These are phyloP conservation scores for Ctenicera cuprea DNA, from an alignment of 2,888 invertebrate genomes.

Conservation along the genomic window DNA sequence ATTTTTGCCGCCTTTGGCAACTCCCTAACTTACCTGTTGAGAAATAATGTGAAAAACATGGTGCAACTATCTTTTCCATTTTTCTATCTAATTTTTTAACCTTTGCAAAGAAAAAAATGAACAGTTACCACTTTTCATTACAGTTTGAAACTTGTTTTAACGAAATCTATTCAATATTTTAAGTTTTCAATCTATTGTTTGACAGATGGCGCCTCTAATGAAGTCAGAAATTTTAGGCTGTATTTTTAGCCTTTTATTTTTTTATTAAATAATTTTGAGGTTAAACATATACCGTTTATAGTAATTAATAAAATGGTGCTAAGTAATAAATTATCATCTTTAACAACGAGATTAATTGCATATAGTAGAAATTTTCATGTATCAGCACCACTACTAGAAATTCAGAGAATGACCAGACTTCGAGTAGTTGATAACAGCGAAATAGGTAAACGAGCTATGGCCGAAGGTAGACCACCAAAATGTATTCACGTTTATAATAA, in stretches of 20 bases:
- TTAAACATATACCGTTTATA: too few relatives aligned
- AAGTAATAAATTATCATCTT: not conserved
- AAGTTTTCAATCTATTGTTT: not conserved
- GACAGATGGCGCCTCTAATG: not conserved
- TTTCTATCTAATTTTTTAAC: too few relatives aligned
- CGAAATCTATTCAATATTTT: too few relatives aligned
- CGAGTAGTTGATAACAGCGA: constrained; percentile 98
- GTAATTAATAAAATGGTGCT: constrained; percentile 26
- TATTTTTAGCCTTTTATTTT: too few relatives aligned
- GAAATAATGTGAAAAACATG: too few relatives aligned
- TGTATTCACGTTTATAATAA: constrained; percentile 97
- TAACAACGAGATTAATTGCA: not conserved
- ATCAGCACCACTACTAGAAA: constrained; percentile 78
- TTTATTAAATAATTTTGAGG: too few relatives aligned
- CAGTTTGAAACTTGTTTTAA: too few relatives aligned
- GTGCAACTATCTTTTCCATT: too few relatives aligned
- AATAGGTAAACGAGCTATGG: constrained; percentile 95
- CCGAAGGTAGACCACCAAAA: constrained; percentile 94
- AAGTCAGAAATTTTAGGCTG: not conserved
- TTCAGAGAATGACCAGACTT: constrained; percentile 84
- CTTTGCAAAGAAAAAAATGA: too few relatives aligned
- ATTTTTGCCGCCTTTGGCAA: too few relatives aligned
- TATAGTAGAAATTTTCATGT: constrained; percentile 74
- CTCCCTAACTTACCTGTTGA: too few relatives aligned
- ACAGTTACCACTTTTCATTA: too few relatives aligned